Percentiles rank a stretch among this genome's conserved stretches.
Conservation (phyloP, 2,113 vertebrate genomes). For the Marcusenius ussheri region DNA sequence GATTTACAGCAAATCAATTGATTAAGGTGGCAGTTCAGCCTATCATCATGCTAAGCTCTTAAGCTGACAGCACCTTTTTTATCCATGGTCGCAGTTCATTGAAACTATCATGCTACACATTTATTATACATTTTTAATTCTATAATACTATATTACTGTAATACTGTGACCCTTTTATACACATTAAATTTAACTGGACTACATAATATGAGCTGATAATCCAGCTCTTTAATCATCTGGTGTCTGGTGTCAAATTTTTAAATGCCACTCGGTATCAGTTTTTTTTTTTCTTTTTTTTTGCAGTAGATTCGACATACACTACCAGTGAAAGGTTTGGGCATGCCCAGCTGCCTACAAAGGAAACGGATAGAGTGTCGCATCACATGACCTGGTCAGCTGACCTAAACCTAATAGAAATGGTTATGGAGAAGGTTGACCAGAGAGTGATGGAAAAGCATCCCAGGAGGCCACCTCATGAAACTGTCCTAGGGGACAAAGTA, state of each 20-base stretch:
- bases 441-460: not conserved
- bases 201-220: not conserved
- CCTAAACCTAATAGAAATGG: not conserved
- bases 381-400: not conserved
- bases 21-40: not conserved
- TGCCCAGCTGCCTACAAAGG: not conserved
- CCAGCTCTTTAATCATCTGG: not conserved
- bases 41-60: not conserved
- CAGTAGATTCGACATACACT: not conserved
- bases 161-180: not conserved
- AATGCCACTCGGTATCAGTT: not conserved
- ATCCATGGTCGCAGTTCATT: not conserved
- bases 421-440: not conserved
- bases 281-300: not conserved
- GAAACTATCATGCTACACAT: not conserved
- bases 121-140: not conserved
- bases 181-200: not conserved
- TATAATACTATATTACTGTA: not conserved
- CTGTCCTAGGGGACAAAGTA: not conserved
- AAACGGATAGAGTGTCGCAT: not conserved
- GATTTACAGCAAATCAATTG: not conserved
- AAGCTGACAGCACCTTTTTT: not conserved
- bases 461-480: not conserved
- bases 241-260: not conserved
- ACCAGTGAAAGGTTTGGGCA: not conserved